Conservation (phyloP, 2,113 vertebrate species). For the Zosterops japonicus region DNA sequence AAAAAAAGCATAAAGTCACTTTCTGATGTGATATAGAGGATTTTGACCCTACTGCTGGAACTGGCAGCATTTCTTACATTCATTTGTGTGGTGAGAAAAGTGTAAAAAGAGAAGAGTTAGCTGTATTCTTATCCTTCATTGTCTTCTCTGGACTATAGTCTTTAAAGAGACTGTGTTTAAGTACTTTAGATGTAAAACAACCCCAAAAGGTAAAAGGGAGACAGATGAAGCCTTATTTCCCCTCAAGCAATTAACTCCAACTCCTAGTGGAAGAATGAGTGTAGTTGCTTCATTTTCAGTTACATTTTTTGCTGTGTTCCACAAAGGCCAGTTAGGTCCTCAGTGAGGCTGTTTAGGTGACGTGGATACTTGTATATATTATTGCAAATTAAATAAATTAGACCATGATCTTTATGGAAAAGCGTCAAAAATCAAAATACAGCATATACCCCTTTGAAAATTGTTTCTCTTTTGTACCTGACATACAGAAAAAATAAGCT, state of each 20-base stretch:
- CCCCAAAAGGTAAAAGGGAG: not conserved
- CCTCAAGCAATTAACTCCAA: not conserved
- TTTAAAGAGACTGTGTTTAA: not conserved
- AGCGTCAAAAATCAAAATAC: not conserved
- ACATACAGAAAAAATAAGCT: not conserved
- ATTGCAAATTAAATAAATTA: not conserved
- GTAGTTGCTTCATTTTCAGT: not conserved
- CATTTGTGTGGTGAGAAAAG: not conserved
- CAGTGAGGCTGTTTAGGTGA: not conserved
- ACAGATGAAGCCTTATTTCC: not conserved
- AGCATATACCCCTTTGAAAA: not conserved
- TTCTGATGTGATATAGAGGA: not conserved
- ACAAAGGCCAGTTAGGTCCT: not conserved
- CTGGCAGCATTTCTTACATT: not conserved
- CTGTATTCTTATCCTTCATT: not conserved
- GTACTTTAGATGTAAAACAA: not conserved
- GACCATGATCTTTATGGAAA: not conserved
- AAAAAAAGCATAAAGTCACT: not conserved
- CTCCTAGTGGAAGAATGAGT: not conserved
- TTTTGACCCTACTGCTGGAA: not conserved
- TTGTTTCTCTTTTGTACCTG: not conserved
- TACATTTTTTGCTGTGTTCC: not conserved
- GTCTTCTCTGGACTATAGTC: not conserved
- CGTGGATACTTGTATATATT: rapidly evolving
- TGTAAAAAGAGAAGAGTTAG: not conserved